Percentiles rank a stretch among this genome's conserved stretches.
phyloP scores from a whole-genome alignment of 2,888 invertebrate genomes.

The Spodoptera exigua region DNA sequence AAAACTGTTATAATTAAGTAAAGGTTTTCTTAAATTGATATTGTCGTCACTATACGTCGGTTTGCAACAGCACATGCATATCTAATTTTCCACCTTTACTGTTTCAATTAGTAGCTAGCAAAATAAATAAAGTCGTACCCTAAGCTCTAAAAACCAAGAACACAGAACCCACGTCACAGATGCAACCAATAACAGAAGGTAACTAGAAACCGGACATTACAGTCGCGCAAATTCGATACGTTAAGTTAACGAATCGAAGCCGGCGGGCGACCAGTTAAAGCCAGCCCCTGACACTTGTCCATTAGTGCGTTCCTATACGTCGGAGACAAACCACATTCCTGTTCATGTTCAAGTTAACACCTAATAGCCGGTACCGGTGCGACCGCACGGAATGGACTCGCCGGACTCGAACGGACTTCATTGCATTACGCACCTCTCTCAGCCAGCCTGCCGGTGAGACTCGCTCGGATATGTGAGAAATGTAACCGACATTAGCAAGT shows the following conservation, averaged over 20 bases:
- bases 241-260: constrained; percentile 47
- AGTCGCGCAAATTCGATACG: constrained; percentile 25
- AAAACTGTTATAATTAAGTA: too few species aligned
- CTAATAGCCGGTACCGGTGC: constrained; percentile 56
- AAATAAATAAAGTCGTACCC: too few species aligned
- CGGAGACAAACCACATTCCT: constrained; percentile 63
- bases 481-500: constrained; percentile 33
- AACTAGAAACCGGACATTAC: constrained; percentile 28
- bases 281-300: constrained; percentile 48
- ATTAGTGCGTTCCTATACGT: constrained; percentile 58
- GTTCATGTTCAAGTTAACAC: constrained; percentile 66
- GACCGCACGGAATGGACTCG: constrained; percentile 69
- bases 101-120: too few species aligned
- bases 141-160: constrained; percentile 1
- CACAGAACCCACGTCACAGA: constrained; percentile 15
- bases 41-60: too few species aligned
- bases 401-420: constrained; percentile 58
- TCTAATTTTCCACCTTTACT: too few species aligned
- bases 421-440: constrained; percentile 66
- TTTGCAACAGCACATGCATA: too few species aligned
- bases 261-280: constrained; percentile 37
- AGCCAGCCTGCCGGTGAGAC: constrained; percentile 27
- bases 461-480: constrained; percentile 36
- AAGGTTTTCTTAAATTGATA: too few species aligned
- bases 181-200: constrained; percentile 12